Conservation (phyloP, 2,888 invertebrate genomes). For the Cybosia mesomella region DNA sequence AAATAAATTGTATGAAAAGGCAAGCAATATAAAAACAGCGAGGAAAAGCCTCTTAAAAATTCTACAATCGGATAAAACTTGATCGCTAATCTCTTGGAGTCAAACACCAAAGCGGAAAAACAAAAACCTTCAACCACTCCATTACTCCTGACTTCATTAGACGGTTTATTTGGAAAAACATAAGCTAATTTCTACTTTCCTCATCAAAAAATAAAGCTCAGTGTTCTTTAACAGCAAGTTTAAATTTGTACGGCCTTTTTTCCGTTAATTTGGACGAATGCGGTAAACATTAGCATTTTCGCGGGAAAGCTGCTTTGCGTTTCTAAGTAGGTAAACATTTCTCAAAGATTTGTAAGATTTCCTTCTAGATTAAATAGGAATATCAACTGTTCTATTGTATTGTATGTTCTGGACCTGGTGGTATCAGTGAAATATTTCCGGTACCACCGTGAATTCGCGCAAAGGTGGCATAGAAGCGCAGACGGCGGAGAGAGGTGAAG, state of each 20-base stretch:
- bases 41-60: conserved; percentile 26
- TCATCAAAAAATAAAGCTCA: not conserved
- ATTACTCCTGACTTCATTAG: conserved; percentile 69
- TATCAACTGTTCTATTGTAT: not conserved
- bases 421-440: too few species aligned
- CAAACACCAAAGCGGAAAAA: conserved; percentile 66
- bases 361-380: conserved; percentile 32
- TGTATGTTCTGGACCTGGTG: too few species aligned
- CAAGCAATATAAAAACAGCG: conserved; percentile 2
- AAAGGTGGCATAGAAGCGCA: too few species aligned
- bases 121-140: conserved; percentile 69
- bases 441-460: too few species aligned
- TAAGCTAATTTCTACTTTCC: conserved; percentile 32
- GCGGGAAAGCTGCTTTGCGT: conserved; percentile 75
- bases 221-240: conserved; percentile 9
- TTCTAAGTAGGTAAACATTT: conserved; percentile 72
- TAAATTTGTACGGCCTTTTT: conserved; percentile 41
- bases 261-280: conserved; percentile 66
- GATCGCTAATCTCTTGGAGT: conserved; percentile 64
- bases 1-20: too few species aligned
- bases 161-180: conserved; percentile 36
- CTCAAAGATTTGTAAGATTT: conserved; percentile 53
- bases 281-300: conserved; percentile 73
- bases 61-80: conserved; percentile 60
- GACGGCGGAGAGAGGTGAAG: too few species aligned